Base-by-base conservation (phyloP, 53 echinoderm and acorn worm genomes). In the Echinarachnius parma region DNA sequence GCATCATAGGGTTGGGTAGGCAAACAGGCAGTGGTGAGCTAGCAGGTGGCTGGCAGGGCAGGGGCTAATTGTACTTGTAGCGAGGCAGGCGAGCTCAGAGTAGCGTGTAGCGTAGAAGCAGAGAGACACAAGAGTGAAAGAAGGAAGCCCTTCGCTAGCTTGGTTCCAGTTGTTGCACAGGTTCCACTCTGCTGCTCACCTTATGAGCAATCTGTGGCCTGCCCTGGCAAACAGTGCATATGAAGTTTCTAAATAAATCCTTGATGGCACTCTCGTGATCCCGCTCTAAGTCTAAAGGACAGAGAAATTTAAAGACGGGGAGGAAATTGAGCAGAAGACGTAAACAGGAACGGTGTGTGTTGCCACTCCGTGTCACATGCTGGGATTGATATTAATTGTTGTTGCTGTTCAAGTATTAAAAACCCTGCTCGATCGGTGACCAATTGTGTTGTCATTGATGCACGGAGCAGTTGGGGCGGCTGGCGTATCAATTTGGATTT, bases 311-410 rank as follows among this genome's bases (percentile, higher is more conserved):
- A n/a, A n/a, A n/a, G n/a, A n/a, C n/a, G n/a, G n/a, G n/a, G n/a
- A n/a, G n/a, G 46, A 65, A n/a, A 68, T 9, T 52, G 31, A 22
- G 46, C 20, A 29, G 65, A 19, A 52, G 50, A 52, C 68, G 24
- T 68, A 68, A 68, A 68, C 52, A 68, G 16, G 33, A 24, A 10
- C 50, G 49, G 68, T 68, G 68, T 27, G 28, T 4, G 9, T 0
- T 9, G 50, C 9, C 19, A 35, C 64, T 44, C 68, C 5, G 68
- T 4, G 19, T n/a, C n/a, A n/a, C n/a, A n/a, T n/a, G n/a, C n/a
- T n/a, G 50, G 68, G 68, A 68, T 68, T 68, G 68, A 68, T 68
- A n/a, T 52, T 53, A 68, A 72, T 72, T 57, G 74, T 57, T 57
- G 34, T 26, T 44, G 23, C 37, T 57, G 42, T 72, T 28, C 39